Percentiles rank a stretch among this genome's conserved stretches.
Conservation (phyloP, 2,888 invertebrate species). For the Tigriopus californicus region DNA sequence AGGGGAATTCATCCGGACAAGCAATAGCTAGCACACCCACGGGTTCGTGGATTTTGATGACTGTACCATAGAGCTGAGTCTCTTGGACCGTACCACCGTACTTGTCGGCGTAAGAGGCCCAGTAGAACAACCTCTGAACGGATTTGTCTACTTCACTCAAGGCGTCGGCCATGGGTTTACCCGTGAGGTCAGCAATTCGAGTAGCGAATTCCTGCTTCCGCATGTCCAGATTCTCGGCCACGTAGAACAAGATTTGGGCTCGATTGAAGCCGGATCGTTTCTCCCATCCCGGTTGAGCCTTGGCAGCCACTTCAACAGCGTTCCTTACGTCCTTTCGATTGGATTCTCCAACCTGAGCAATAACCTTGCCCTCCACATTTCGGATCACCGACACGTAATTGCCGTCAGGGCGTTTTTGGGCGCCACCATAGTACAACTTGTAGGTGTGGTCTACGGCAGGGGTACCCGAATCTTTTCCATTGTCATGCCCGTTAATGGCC, state of each 20-base stretch:
- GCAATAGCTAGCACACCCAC: slow-evolving; percentile 30
- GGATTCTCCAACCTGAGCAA: slow-evolving; percentile 27
- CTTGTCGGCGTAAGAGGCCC: slow-evolving; percentile 30
- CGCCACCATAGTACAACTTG: slow-evolving; percentile 32
- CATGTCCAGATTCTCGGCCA: slow-evolving; percentile 29
- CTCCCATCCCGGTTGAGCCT: slow-evolving; percentile 24
- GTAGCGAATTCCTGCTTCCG: slow-evolving; percentile 25
- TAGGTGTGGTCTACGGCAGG: slow-evolving; percentile 23
- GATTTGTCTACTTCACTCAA: slow-evolving; percentile 25
- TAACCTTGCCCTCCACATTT: slow-evolving; percentile 23
- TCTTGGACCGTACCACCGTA: slow-evolving; percentile 29
- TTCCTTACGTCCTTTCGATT: slow-evolving; percentile 31
- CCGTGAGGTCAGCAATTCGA: slow-evolving; percentile 24
- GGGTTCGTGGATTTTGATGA: slow-evolving; percentile 28
- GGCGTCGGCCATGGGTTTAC: slow-evolving; percentile 15
- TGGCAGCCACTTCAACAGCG: slow-evolving; percentile 33
- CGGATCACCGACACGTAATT: slow-evolving; percentile 26
- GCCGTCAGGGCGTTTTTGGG: slow-evolving; percentile 31
- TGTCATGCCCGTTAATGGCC: slow-evolving; percentile 3
- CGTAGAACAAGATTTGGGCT: slow-evolving; percentile 30
- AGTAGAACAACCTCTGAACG: slow-evolving; percentile 28
- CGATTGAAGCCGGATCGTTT: slow-evolving; percentile 28
- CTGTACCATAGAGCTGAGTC: slow-evolving; percentile 28
- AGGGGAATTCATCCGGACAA: slow-evolving; percentile 28
- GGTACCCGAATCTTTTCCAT: background rate